phyloP scores from a whole-genome alignment of 2,113 vertebrate species.

The Edolisoma coerulescens region DNA sequence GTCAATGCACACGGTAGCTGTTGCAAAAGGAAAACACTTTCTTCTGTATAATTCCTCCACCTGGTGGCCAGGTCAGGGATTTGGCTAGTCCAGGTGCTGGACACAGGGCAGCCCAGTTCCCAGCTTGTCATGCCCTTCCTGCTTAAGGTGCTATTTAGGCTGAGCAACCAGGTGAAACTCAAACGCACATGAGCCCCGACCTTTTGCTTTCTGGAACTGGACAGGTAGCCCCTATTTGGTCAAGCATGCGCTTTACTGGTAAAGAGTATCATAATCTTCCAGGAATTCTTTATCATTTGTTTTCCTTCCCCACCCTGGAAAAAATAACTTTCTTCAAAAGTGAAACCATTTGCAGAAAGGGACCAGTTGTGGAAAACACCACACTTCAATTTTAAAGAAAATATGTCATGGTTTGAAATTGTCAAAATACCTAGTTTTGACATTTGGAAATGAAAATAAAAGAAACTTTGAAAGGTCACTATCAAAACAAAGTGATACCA shows the following conservation, averaged over 20 bases:
- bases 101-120: neutral
- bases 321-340: neutral
- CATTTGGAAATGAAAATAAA: conserved; percentile 41
- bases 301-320: neutral
- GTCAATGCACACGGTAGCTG: rapidly evolving
- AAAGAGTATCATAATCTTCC: neutral
- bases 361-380: neutral
- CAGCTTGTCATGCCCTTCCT: neutral
- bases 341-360: neutral
- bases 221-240: neutral
- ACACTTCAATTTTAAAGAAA: neutral
- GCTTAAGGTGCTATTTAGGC: neutral
- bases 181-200: rapidly evolving
- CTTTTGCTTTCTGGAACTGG: neutral
- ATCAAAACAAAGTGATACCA: neutral
- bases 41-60: conserved; percentile 44
- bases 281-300: neutral
- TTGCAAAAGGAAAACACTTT: neutral
- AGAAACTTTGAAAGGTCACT: conserved; percentile 24
- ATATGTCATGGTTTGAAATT: neutral
- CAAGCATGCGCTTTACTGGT: neutral
- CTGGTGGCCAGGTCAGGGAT: conserved; percentile 58
- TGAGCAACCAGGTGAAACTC: neutral
- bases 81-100: neutral
- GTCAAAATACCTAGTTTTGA: neutral